Conservation (phyloP, 2,113 vertebrate genomes). For the Ammospiza caudacuta region DNA sequence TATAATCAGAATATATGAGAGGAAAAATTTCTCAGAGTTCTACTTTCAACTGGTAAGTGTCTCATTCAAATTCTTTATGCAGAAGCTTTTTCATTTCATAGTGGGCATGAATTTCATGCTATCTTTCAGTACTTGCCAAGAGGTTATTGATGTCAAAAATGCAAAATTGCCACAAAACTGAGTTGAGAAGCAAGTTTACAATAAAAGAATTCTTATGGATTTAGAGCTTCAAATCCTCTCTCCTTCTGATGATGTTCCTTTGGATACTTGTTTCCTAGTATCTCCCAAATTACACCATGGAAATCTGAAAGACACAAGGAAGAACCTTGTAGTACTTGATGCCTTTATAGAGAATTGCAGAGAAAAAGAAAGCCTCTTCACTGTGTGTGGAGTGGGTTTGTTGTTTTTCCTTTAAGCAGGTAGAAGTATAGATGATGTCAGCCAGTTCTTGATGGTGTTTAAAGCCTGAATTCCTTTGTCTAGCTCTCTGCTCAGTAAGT, state of each 20-base stretch:
- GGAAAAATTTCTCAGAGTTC: neutral
- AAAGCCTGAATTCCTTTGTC: conserved; percentile 72
- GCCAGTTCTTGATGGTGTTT: conserved; percentile 56
- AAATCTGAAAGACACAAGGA: neutral
- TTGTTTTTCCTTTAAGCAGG: conserved; percentile 43
- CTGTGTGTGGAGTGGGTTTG: neutral
- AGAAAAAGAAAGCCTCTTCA: conserved; percentile 29
- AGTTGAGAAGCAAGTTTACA: neutral
- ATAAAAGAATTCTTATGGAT: neutral
- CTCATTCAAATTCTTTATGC: neutral
- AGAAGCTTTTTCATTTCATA: neutral
- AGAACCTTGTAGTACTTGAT: neutral
- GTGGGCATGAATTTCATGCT: neutral
- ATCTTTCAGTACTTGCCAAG: neutral
- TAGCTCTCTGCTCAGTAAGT: conserved; percentile 54
- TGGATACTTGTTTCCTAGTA: neutral
- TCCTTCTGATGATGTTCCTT: neutral
- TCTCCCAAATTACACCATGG: neutral
- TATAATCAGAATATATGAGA: neutral
- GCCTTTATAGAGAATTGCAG: conserved; percentile 13
- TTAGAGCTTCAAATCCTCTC: neutral
- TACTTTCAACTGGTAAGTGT: neutral
- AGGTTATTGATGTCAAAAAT: neutral
- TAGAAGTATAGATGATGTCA: conserved; percentile 63
- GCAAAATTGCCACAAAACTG: neutral